Evolutionary conservation across 1,140 invertebrate genomes (phyloP).

Genomic region (Saccostrea cuccullata): DNA sequence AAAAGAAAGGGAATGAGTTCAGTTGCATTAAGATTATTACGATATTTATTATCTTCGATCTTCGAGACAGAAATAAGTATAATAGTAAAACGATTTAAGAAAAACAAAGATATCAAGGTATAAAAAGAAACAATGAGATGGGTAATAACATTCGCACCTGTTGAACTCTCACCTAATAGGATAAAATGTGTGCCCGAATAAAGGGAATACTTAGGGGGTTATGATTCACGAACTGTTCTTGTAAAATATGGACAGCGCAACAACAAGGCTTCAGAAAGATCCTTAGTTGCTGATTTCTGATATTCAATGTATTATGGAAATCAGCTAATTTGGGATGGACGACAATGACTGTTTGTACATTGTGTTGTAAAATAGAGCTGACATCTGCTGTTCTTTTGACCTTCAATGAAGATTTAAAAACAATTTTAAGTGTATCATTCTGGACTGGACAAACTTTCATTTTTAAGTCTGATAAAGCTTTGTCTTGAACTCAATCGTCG

Average conservation of each 20-base stretch:
- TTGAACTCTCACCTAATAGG: not conserved
- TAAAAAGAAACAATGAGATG: not conserved
- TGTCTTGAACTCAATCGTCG: no score
- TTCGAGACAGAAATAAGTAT: not conserved
- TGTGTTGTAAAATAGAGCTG: no score
- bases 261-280: not conserved
- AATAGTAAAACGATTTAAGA: not conserved
- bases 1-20: not conserved
- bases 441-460: no score
- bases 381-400: no score
- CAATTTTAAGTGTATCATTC: no score
- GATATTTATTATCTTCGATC: not conserved
- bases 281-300: no score
- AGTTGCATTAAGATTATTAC: not conserved
- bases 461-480: no score
- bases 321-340: not conserved
- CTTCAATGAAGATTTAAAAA: no score
- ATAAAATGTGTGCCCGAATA: not conserved
- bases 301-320: not conserved
- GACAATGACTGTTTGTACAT: not conserved
- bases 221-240: conserved; percentile 5
- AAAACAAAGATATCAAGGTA: not conserved
- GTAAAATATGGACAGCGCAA: not conserved
- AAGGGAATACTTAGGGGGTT: not conserved
- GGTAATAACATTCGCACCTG: not conserved